phyloP scores from a whole-genome alignment of 2,888 invertebrate genomes.

The Graphium colonna region DNA sequence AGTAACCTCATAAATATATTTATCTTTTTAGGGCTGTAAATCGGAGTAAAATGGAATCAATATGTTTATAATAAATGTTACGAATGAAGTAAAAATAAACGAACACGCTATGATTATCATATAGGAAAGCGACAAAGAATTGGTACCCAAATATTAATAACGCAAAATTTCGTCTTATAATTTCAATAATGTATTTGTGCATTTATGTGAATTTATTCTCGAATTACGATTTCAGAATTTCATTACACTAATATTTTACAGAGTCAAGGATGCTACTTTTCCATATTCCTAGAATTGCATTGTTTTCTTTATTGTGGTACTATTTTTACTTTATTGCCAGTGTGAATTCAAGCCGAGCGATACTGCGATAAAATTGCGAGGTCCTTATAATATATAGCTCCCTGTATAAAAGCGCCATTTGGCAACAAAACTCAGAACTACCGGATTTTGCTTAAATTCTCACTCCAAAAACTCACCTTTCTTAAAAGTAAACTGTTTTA shows the following conservation, averaged over 20 bases:
- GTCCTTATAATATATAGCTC: slow-evolving; percentile 61
- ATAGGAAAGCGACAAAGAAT: too few species aligned
- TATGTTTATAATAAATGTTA: too few species aligned
- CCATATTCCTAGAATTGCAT: slow-evolving; percentile 18
- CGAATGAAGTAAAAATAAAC: too few species aligned
- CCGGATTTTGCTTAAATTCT: slow-evolving; percentile 18
- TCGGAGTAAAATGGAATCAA: too few species aligned
- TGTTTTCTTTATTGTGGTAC: slow-evolving; percentile 22
- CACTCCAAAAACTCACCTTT: slow-evolving; percentile 8
- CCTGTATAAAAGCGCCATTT: slow-evolving; percentile 38
- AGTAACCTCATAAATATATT: too few species aligned
- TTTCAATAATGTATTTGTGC: too few species aligned
- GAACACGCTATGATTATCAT: too few species aligned
- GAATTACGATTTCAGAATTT: neutral
- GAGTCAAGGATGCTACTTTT: slow-evolving; percentile 4
- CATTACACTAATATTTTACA: slow-evolving; percentile 1
- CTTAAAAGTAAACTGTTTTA: slow-evolving; percentile 5
- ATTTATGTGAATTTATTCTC: too few species aligned
- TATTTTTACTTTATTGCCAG: slow-evolving; percentile 24
- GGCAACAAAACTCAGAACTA: slow-evolving; percentile 28
- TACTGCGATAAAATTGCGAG: slow-evolving; percentile 74
- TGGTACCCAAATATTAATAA: too few species aligned
- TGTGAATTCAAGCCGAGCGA: slow-evolving; percentile 34
- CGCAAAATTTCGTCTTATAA: too few species aligned
- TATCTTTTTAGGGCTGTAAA: neutral